phyloP scores from a whole-genome alignment of 1,140 invertebrate genomes.

The Halictus rubicundus region DNA sequence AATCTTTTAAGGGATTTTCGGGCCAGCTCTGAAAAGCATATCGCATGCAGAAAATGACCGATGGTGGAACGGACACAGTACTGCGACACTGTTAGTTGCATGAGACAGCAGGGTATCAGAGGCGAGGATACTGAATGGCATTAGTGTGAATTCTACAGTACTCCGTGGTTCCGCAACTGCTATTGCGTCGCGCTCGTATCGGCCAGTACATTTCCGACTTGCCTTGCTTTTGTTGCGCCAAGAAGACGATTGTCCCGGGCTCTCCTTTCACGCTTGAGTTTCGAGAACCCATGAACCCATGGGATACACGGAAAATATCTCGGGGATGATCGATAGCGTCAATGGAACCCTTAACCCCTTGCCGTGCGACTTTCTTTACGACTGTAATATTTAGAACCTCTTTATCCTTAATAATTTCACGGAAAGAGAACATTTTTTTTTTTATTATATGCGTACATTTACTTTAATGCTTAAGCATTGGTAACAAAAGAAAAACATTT shows the following conservation, averaged over 20 bases:
- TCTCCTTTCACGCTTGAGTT: not conserved
- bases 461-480: no score
- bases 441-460: no score
- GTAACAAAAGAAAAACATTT: no score
- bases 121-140: conserved; percentile 62
- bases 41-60: conserved; percentile 34
- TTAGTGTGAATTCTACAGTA: conserved; percentile 67
- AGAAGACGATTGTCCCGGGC: conserved; percentile 1
- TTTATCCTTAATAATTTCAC: no score
- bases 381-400: no score
- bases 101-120: conserved; percentile 39
- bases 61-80: conserved; percentile 11
- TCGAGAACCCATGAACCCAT: not conserved
- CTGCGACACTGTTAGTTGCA: conserved; percentile 54
- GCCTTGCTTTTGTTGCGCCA: conserved; percentile 19
- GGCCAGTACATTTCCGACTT: conserved; percentile 36
- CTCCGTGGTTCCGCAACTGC: conserved; percentile 63
- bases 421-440: no score
- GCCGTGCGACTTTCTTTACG: no score
- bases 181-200: conserved; percentile 47
- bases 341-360: no score
- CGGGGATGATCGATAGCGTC: not conserved
- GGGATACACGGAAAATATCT: conserved; percentile 32
- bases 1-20: conserved; percentile 19
- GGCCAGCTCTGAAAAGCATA: conserved; percentile 12